A percentile compares a stretch with the other conserved stretches of the same genome.
phyloP scores from a whole-genome alignment of 2,888 invertebrate species.

The Apamea crenata region DNA sequence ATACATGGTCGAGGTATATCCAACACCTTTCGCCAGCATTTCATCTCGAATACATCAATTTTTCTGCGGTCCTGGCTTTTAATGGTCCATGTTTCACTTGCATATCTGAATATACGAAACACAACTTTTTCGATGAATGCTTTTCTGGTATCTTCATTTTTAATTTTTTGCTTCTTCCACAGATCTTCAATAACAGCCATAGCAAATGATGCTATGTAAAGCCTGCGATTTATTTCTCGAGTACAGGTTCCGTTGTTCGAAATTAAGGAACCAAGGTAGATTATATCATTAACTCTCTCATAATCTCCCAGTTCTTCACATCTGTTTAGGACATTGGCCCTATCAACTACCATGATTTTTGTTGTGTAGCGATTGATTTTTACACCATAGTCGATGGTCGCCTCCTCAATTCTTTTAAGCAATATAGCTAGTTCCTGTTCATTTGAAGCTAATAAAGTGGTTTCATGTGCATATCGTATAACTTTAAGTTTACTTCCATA shows the following conservation, averaged over 20 bases:
- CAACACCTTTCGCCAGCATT: slow-evolving; percentile 32
- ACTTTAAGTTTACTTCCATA: slow-evolving; percentile 9
- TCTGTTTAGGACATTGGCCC: slow-evolving; percentile 21
- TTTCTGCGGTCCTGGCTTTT: slow-evolving; percentile 17
- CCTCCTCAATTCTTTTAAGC: slow-evolving; percentile 17
- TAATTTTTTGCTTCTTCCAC: slow-evolving; percentile 13
- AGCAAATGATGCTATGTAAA: slow-evolving; percentile 16
- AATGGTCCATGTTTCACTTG: slow-evolving; percentile 32
- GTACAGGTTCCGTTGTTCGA: slow-evolving; percentile 26
- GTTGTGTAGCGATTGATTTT: slow-evolving; percentile 28
- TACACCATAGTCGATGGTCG: slow-evolving; percentile 16
- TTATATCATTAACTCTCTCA: slow-evolving; percentile 35
- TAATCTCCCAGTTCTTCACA: slow-evolving; percentile 10
- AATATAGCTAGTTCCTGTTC: slow-evolving; percentile 16
- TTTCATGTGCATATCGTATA: slow-evolving; percentile 16
- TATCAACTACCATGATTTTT: slow-evolving; percentile 35
- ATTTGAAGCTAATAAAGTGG: slow-evolving; percentile 21
- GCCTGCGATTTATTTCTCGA: slow-evolving; percentile 16
- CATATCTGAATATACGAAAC: slow-evolving; percentile 25
- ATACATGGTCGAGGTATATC: background rate
- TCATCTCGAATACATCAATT: slow-evolving; percentile 23
- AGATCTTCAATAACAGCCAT: background rate
- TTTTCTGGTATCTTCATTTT: slow-evolving; percentile 11
- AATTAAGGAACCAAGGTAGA: slow-evolving; percentile 28
- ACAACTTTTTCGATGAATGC: background rate